A percentile compares a stretch with the other conserved stretches of the same genome.
Evolutionary conservation across 2,113 vertebrate species (phyloP).

Genomic region (Polyodon spathula): DNA sequence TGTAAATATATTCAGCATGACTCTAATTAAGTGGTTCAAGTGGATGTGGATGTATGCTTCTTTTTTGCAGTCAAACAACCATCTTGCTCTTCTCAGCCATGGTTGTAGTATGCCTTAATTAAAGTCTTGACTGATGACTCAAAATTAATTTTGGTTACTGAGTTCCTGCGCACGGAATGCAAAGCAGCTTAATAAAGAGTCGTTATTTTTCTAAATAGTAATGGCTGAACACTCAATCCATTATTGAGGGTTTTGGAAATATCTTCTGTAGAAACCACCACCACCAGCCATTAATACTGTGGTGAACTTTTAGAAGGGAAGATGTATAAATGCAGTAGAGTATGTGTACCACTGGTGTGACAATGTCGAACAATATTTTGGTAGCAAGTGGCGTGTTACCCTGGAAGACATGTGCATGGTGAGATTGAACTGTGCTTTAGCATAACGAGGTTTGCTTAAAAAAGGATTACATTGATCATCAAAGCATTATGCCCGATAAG

Average conservation of each 20-base stretch:
- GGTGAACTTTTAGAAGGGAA: no score
- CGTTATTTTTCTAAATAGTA: background rate
- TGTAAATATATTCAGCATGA: background rate
- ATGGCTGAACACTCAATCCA: background rate
- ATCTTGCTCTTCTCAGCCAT: conserved; percentile 9
- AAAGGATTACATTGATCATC: conserved; percentile 11
- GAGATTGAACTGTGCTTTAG: no score
- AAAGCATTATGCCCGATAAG: conserved; percentile 10
- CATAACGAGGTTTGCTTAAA: no score
- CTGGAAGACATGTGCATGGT: no score
- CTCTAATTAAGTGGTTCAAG: conserved; percentile 10
- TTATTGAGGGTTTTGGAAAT: no score
- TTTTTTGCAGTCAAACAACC: conserved; percentile 20
- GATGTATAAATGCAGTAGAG: no score
- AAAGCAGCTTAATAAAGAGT: conserved; percentile 13
- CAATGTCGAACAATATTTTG: no score
- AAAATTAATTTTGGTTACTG: conserved; percentile 18
- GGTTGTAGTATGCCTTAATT: background rate
- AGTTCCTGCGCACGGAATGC: conserved; percentile 15
- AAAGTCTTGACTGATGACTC: background rate
- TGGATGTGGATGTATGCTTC: conserved; percentile 12
- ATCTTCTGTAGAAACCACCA: no score
- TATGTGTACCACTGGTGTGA: no score
- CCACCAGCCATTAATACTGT: no score
- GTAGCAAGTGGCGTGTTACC: no score